phyloP scores from a whole-genome alignment of 2,888 invertebrate species.

The Margaritifera margaritifera region DNA sequence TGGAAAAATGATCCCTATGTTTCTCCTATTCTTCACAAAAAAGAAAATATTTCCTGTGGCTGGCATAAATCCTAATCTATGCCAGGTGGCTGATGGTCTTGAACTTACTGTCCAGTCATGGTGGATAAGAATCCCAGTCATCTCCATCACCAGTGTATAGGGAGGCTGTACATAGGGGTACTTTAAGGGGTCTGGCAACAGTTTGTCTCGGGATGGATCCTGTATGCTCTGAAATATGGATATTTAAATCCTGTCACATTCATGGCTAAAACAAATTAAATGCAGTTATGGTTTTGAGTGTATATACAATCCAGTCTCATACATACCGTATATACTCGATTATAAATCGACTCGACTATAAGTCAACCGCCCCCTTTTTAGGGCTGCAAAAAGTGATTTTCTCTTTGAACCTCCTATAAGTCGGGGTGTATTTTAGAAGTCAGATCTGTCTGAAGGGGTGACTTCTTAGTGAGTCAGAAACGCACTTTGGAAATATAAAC shows the following conservation, averaged over 20 bases:
- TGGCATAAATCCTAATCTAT: neutral
- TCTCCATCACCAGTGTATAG: conserved; percentile 95
- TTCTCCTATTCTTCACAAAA: neutral
- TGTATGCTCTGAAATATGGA: conserved; percentile 81
- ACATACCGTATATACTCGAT: too few relatives aligned
- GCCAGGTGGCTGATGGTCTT: neutral
- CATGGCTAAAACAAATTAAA: neutral
- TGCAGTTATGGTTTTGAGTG: neutral
- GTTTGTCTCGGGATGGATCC: conserved; percentile 93
- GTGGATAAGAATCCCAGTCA: conserved; percentile 96
- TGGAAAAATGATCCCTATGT: neutral
- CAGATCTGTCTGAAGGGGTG: too few relatives aligned
- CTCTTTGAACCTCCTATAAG: too few relatives aligned
- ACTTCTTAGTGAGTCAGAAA: too few relatives aligned
- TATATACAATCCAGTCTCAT: too few relatives aligned
- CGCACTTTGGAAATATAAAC: too few relatives aligned
- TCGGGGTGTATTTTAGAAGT: too few relatives aligned
- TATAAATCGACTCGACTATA: too few relatives aligned
- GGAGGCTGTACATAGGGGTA: conserved; percentile 94
- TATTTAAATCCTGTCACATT: neutral
- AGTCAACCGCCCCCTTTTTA: too few relatives aligned
- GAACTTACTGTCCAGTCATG: conserved; percentile 93
- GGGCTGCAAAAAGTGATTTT: too few relatives aligned
- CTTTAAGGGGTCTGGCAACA: conserved; percentile 92
- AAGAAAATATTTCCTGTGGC: neutral